A percentile compares a stretch with the other conserved stretches of the same genome.
Conservation (phyloP, 2,888 invertebrate genomes). For the Sphinx pinastri region DNA sequence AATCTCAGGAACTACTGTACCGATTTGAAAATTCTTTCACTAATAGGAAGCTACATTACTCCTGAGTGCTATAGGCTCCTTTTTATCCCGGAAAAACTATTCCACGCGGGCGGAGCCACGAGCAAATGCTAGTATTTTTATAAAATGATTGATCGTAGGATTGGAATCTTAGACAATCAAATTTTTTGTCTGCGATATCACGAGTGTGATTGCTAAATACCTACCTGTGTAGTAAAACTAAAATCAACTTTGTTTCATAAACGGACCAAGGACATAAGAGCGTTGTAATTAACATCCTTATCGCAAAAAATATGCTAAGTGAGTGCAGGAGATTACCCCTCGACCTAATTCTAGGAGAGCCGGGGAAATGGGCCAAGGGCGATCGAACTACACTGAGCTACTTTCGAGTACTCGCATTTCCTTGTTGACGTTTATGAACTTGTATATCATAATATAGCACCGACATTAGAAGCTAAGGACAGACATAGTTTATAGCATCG, state of each 20-base stretch:
- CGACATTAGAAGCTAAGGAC: too few relatives aligned
- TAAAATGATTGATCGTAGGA: not conserved
- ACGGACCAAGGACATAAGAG: conserved; percentile 48
- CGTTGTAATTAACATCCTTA: conserved; percentile 48
- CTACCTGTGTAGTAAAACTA: not conserved
- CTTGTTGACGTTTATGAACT: conserved; percentile 32
- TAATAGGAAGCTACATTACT: too few relatives aligned
- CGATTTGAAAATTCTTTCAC: too few relatives aligned
- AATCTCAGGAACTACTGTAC: too few relatives aligned
- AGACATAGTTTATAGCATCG: too few relatives aligned
- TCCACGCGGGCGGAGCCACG: too few relatives aligned
- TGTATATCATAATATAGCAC: not conserved
- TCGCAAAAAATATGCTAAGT: conserved; percentile 41
- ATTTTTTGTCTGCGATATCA: conserved; percentile 27
- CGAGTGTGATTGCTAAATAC: conserved; percentile 25
- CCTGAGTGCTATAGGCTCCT: too few relatives aligned
- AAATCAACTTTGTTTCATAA: conserved; percentile 35
- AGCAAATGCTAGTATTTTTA: too few relatives aligned
- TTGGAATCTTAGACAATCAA: not conserved
- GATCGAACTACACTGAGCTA: conserved; percentile 46
- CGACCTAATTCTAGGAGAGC: conserved; percentile 53
- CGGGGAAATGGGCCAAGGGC: conserved; percentile 65
- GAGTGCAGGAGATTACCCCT: conserved; percentile 46
- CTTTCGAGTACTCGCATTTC: conserved; percentile 36
- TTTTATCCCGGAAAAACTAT: too few relatives aligned